Evolutionary conservation across 2,797 vertebrate genomes (phyloP).

Genomic region (Danio choprae): DNA sequence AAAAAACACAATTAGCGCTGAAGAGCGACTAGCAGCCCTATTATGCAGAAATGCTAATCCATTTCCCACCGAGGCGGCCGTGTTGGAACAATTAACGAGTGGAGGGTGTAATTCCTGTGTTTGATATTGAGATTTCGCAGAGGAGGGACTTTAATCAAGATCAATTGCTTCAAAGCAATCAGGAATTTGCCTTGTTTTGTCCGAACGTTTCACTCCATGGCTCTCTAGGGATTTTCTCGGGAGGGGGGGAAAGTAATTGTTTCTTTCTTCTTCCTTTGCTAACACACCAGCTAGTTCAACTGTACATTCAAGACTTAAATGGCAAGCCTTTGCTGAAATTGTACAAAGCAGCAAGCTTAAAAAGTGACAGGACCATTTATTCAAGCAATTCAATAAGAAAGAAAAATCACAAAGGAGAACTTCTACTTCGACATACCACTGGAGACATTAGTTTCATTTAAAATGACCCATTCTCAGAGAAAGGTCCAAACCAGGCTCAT

Average conservation of each 20-base stretch:
- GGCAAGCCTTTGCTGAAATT: not conserved
- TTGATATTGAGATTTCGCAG: slow-evolving; percentile 58
- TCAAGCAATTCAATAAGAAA: not conserved
- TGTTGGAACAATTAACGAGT: slow-evolving; percentile 55
- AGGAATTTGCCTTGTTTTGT: slow-evolving; percentile 46
- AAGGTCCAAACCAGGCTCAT: too few species aligned
- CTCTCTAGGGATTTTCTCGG: slow-evolving; percentile 1
- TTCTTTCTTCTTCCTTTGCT: slow-evolving; percentile 13
- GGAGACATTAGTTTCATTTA: not conserved
- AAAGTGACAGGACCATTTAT: not conserved
- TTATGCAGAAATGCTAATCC: slow-evolving; percentile 62
- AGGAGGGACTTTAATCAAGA: slow-evolving; percentile 56
- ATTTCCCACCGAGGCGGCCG: slow-evolving; percentile 42
- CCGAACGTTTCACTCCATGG: slow-evolving; percentile 9
- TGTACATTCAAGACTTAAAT: slow-evolving; percentile 19
- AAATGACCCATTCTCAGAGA: too few species aligned
- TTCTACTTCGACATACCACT: not conserved
- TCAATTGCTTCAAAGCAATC: slow-evolving; percentile 55
- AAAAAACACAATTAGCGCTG: slow-evolving; percentile 57
- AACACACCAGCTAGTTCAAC: not conserved
- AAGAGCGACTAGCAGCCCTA: slow-evolving; percentile 42
- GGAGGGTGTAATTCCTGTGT: slow-evolving; percentile 55
- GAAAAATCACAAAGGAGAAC: not conserved
- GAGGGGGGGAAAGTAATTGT: slow-evolving; percentile 10
- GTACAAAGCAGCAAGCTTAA: not conserved